Evolutionary conservation across 2,888 invertebrate genomes (phyloP).

Genomic region (Rambutsinella grinnellia): DNA sequence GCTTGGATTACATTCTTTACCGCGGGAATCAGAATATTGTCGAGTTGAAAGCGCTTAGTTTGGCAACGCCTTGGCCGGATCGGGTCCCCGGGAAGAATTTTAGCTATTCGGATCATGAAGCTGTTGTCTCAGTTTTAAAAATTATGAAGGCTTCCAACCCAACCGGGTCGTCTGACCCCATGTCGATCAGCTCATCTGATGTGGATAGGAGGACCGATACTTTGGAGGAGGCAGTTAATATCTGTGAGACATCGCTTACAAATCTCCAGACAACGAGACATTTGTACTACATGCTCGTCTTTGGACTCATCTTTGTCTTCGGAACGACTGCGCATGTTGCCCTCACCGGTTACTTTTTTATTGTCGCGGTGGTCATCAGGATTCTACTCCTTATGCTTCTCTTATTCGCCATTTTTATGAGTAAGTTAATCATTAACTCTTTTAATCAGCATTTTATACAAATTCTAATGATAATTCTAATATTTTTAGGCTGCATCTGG

Average conservation of each 20-base stretch:
- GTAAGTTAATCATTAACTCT: conserved; percentile 62
- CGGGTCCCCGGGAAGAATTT: conserved; percentile 79
- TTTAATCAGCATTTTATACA: not conserved
- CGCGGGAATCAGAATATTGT: conserved; percentile 67
- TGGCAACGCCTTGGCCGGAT: conserved; percentile 80
- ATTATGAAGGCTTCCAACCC: conserved; percentile 64
- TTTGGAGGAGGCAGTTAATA: conserved; percentile 74
- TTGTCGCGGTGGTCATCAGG: conserved; percentile 36
- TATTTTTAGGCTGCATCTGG: conserved; percentile 83
- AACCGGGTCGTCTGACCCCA: not conserved
- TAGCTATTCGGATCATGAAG: conserved; percentile 94
- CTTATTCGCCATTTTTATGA: conserved; percentile 72
- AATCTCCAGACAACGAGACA: conserved; percentile 70
- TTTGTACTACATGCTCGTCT: conserved; percentile 58
- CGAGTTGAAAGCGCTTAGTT: conserved; percentile 72
- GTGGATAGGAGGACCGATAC: conserved; percentile 57
- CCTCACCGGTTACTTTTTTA: conserved; percentile 41
- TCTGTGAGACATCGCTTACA: conserved; percentile 74
- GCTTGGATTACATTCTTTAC: conserved; percentile 94
- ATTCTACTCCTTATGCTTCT: conserved; percentile 44
- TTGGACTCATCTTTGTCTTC: conserved; percentile 58
- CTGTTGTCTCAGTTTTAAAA: conserved; percentile 76
- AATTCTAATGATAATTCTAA: not conserved
- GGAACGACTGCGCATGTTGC: conserved; percentile 55
- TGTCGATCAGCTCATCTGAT: not conserved